Evolutionary conservation across 2,113 vertebrate genomes (phyloP).

Genomic region (Halcyon malimbica): DNA sequence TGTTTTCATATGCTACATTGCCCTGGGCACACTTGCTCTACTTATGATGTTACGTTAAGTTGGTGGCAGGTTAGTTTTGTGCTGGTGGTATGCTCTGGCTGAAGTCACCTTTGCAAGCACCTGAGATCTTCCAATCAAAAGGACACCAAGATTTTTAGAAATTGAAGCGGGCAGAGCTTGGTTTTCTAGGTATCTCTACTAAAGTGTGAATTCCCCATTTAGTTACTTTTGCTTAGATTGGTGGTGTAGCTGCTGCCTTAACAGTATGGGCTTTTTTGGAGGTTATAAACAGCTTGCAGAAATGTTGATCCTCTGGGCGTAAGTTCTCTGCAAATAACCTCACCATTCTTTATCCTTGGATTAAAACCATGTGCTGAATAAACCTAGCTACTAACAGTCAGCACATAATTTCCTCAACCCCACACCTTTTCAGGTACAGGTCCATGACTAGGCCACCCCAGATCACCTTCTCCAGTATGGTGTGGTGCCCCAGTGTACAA

Average conservation of each 20-base stretch:
- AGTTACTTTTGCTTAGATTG: background rate
- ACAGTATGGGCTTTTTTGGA: background rate
- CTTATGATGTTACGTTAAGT: background rate
- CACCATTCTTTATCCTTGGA: background rate
- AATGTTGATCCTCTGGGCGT: background rate
- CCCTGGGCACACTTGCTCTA: background rate
- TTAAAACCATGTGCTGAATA: slow-evolving; percentile 45
- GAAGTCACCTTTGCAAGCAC: background rate
- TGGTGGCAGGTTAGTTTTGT: background rate
- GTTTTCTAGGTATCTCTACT: background rate
- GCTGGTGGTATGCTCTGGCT: background rate
- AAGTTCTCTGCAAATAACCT: slow-evolving; percentile 8
- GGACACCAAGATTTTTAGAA: background rate
- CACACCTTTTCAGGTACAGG: slow-evolving; percentile 46
- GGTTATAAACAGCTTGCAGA: background rate
- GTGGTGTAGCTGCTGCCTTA: background rate
- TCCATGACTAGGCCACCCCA: slow-evolving; percentile 51
- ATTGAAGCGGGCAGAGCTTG: background rate
- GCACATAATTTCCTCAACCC: slow-evolving; percentile 53
- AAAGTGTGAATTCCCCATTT: background rate
- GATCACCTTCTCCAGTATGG: slow-evolving; percentile 38
- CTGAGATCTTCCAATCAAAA: background rate
- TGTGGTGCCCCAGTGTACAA: slow-evolving; percentile 50
- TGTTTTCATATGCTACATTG: background rate
- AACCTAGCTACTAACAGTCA: slow-evolving; percentile 7